phyloP scores from a whole-genome alignment of 2,888 invertebrate genomes.

The Dorcus hopei region DNA sequence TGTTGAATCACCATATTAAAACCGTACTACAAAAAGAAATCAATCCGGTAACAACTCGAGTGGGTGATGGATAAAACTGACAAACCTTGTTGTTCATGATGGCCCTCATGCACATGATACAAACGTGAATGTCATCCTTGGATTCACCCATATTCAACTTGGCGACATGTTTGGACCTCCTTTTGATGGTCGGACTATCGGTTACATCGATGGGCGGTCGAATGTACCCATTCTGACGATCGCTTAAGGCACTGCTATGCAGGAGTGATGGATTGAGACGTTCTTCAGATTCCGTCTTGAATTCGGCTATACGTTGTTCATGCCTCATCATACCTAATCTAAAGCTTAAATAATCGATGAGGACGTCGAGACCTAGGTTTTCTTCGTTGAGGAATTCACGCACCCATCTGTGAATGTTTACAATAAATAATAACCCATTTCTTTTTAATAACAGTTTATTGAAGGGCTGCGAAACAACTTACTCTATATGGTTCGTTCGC shows the following conservation, averaged over 20 bases:
- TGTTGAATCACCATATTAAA: slow-evolving; percentile 99
- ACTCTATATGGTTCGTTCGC: slow-evolving; percentile 99
- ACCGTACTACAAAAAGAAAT: slow-evolving; percentile 71
- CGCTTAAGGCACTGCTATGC: slow-evolving; percentile 19
- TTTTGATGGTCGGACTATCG: slow-evolving; percentile 65
- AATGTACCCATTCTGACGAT: slow-evolving; percentile 33
- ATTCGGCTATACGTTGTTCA: slow-evolving; percentile 78
- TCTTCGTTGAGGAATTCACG: slow-evolving; percentile 95
- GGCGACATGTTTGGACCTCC: slow-evolving; percentile 80
- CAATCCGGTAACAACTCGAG: neutral
- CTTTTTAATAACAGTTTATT: too few relatives aligned
- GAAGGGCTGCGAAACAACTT: slow-evolving; percentile 48
- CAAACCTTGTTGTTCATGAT: slow-evolving; percentile 98
- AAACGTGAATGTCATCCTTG: slow-evolving; percentile 97
- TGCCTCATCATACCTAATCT: slow-evolving; percentile 91
- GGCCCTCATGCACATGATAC: slow-evolving; percentile 97
- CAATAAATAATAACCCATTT: slow-evolving; percentile 14
- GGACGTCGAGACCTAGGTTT: slow-evolving; percentile 92
- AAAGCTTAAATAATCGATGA: slow-evolving; percentile 96
- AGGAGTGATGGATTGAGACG: slow-evolving; percentile 55
- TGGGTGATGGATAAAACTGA: neutral
- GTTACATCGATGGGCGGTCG: slow-evolving; percentile 48
- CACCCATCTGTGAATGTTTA: slow-evolving; percentile 77
- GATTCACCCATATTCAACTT: slow-evolving; percentile 92
- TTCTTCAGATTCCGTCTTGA: slow-evolving; percentile 73